phyloP scores from a whole-genome alignment of 1,140 invertebrate species.

The Cydia amplana region DNA sequence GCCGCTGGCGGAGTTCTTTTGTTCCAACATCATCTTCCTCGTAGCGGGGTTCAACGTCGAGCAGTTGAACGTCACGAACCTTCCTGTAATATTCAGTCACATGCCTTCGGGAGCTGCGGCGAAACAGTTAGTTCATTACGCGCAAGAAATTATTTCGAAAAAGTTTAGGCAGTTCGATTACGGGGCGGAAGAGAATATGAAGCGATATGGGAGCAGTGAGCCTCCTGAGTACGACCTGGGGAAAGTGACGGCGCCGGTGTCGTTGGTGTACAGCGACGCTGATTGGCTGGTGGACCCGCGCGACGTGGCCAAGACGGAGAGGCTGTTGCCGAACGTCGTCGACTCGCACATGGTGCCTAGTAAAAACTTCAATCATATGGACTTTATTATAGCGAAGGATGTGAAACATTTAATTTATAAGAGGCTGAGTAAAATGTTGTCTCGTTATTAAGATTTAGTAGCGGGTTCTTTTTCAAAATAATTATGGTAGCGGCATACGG shows the following conservation, averaged over 20 bases:
- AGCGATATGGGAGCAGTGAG: slow-evolving; percentile 65
- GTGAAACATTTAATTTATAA: slow-evolving; percentile 64
- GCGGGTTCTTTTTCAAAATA: background rate
- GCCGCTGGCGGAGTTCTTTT: slow-evolving; percentile 43
- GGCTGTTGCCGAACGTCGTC: slow-evolving; percentile 67
- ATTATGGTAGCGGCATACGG: background rate
- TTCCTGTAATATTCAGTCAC: slow-evolving; percentile 87
- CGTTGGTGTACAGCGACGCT: slow-evolving; percentile 82
- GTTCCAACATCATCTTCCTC: slow-evolving; percentile 35
- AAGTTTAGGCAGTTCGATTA: slow-evolving; percentile 72
- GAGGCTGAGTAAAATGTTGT: slow-evolving; percentile 43
- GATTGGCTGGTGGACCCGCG: slow-evolving; percentile 80
- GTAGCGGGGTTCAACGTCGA: slow-evolving; percentile 39
- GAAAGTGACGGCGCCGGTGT: slow-evolving; percentile 81
- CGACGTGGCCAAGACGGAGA: slow-evolving; percentile 68
- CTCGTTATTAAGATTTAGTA: background rate
- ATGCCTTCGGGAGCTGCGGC: slow-evolving; percentile 88
- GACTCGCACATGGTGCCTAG: slow-evolving; percentile 63
- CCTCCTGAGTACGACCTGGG: slow-evolving; percentile 82
- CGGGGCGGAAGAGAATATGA: slow-evolving; percentile 63
- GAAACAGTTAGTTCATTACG: slow-evolving; percentile 86
- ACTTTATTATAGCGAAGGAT: slow-evolving; percentile 79
- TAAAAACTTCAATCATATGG: slow-evolving; percentile 77
- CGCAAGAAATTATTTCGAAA: slow-evolving; percentile 78
- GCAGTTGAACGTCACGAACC: slow-evolving; percentile 72